Conservation (phyloP, 2,113 vertebrate species). For the Cariama cristata region DNA sequence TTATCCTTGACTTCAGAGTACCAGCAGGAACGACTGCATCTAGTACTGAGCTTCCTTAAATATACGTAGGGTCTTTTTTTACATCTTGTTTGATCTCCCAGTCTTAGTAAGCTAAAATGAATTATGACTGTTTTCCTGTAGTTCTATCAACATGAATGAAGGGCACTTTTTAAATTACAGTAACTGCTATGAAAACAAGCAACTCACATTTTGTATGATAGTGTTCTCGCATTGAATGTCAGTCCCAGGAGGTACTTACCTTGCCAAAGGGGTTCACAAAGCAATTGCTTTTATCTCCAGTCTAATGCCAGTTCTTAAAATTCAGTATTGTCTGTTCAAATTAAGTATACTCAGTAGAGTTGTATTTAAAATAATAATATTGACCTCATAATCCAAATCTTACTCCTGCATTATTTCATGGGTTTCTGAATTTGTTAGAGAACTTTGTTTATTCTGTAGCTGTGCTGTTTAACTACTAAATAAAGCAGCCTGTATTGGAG, state of each 20-base stretch:
- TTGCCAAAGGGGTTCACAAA: background rate
- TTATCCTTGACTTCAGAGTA: background rate
- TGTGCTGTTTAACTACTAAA: background rate
- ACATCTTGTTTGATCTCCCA: constrained; percentile 33
- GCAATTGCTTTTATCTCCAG: background rate
- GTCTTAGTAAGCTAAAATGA: constrained; percentile 9
- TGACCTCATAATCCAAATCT: background rate
- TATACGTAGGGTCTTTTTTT: background rate
- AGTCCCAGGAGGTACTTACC: background rate
- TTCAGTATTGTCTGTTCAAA: background rate
- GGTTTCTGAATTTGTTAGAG: background rate
- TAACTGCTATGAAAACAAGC: background rate
- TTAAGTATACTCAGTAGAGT: background rate
- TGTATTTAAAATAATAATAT: constrained; percentile 18
- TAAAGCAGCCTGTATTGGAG: background rate
- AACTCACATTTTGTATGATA: constrained; percentile 40
- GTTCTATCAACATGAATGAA: constrained; percentile 22
- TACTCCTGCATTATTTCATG: background rate
- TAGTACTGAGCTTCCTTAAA: constrained; percentile 30
- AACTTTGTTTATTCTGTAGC: background rate
- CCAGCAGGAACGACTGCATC: constrained; percentile 39
- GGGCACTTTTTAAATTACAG: background rate
- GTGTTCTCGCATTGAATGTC: background rate
- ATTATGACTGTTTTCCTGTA: constrained; percentile 11
- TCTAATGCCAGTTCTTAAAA: background rate